phyloP scores from a whole-genome alignment of 2,113 vertebrate species.

The Micronisus gabar region DNA sequence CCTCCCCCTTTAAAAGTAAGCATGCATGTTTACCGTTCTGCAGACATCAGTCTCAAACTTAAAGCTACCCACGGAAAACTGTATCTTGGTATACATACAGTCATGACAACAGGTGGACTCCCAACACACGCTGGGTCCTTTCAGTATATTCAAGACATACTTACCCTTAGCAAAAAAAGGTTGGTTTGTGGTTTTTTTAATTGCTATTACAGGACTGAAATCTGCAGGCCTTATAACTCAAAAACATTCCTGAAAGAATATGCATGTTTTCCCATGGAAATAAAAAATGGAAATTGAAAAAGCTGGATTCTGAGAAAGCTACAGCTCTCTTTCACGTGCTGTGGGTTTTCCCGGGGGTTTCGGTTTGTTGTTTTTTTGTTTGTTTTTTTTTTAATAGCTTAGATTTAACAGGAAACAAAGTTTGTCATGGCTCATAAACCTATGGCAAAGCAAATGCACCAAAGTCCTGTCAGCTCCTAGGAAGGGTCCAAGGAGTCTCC shows the following conservation, averaged over 20 bases:
- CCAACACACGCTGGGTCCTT: background rate
- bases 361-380: too few species aligned
- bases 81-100: accelerated
- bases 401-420: background rate
- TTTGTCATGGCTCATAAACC: background rate
- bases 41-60: background rate
- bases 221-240: background rate
- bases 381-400: background rate
- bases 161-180: background rate
- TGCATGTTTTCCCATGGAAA: background rate
- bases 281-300: background rate
- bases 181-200: background rate
- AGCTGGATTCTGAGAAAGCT: background rate
- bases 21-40: accelerated
- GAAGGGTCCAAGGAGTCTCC: background rate
- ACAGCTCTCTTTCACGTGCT: background rate
- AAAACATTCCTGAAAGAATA: background rate
- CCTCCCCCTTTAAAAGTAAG: background rate
- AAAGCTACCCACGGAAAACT: background rate
- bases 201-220: background rate
- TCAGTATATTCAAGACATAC: background rate
- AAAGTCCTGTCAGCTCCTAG: background rate
- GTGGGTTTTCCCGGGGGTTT: background rate
- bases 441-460: background rate
- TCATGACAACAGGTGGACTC: background rate